Percentiles rank a stretch among this genome's conserved stretches.
These are phyloP conservation scores for Opisthograptis luteolata DNA, from an alignment of 2,888 invertebrate genomes.

Conservation along the genomic window DNA sequence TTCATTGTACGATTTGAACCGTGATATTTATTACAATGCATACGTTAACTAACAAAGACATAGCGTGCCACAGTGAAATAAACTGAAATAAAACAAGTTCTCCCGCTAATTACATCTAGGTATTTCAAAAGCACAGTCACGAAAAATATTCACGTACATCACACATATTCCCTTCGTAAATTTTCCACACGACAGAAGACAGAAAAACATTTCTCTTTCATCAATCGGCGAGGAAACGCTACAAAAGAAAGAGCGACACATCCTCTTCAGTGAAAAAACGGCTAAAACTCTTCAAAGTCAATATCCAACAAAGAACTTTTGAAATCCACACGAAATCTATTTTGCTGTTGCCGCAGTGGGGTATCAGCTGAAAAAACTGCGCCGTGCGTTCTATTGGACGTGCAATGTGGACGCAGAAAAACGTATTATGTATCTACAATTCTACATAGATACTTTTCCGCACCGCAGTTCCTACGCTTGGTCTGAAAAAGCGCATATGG, in stretches of 20 bases:
- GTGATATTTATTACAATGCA: too few species aligned
- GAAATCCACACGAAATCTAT: slow-evolving; percentile 55
- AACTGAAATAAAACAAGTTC: too few species aligned
- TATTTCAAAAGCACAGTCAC: too few species aligned
- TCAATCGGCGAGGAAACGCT: slow-evolving; percentile 22
- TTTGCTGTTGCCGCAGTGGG: slow-evolving; percentile 44
- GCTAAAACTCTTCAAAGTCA: slow-evolving; percentile 46
- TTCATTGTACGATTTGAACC: too few species aligned
- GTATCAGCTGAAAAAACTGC: slow-evolving; percentile 44
- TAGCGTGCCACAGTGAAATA: too few species aligned
- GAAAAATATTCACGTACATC: too few species aligned
- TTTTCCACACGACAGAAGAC: slow-evolving; percentile 13
- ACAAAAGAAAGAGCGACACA: slow-evolving; percentile 20
- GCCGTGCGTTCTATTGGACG: slow-evolving; percentile 10
- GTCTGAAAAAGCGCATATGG: slow-evolving; percentile 42
- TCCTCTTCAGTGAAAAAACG: slow-evolving; percentile 38
- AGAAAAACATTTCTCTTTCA: slow-evolving; percentile 26
- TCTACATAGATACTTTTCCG: too few species aligned
- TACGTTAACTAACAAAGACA: too few species aligned
- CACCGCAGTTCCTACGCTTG: slow-evolving; percentile 32
- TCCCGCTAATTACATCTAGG: too few species aligned
- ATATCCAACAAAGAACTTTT: slow-evolving; percentile 51
- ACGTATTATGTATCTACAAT: background rate
- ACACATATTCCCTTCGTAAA: background rate
- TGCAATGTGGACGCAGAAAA: background rate